Conservation (phyloP, 2,797 vertebrate genomes). For the Aeoliscus strigatus region DNA sequence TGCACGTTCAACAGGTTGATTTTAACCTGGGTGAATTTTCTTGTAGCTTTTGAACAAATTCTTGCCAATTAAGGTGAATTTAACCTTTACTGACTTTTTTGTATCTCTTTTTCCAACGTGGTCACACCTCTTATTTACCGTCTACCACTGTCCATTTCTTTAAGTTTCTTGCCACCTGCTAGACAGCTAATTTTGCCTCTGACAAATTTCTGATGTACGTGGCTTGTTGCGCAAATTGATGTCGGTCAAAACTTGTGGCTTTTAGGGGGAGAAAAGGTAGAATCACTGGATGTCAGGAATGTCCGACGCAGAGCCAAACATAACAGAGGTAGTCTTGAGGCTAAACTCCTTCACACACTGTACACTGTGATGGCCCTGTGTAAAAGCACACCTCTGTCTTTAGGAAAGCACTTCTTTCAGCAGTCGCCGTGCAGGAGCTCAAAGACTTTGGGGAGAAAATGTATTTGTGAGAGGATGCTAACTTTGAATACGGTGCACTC, state of each 20-base stretch:
- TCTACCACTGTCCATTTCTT: background rate
- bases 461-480: constrained; percentile 20
- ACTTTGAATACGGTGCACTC: constrained; percentile 18
- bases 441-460: constrained; percentile 30
- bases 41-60: background rate
- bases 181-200: background rate
- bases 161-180: constrained; percentile 1
- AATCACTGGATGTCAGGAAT: constrained; percentile 72
- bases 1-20: constrained; percentile 23
- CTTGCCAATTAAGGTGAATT: too few relatives aligned
- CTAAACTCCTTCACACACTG: constrained; percentile 58
- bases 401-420: constrained; percentile 67
- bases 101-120: too few relatives aligned
- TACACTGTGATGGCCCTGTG: constrained; percentile 62
- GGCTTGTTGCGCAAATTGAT: constrained; percentile 19
- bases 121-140: background rate
- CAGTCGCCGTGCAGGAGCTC: constrained; percentile 37
- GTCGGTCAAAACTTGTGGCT: constrained; percentile 28
- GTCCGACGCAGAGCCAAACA: constrained; percentile 63
- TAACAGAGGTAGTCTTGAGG: constrained; percentile 62
- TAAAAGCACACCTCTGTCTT: constrained; percentile 74
- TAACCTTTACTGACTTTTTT: too few relatives aligned
- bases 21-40: constrained; percentile 1
- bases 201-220: too few relatives aligned
- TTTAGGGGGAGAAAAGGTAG: constrained; percentile 41